Conservation (phyloP, 2,113 vertebrate species). For the Progne subis region DNA sequence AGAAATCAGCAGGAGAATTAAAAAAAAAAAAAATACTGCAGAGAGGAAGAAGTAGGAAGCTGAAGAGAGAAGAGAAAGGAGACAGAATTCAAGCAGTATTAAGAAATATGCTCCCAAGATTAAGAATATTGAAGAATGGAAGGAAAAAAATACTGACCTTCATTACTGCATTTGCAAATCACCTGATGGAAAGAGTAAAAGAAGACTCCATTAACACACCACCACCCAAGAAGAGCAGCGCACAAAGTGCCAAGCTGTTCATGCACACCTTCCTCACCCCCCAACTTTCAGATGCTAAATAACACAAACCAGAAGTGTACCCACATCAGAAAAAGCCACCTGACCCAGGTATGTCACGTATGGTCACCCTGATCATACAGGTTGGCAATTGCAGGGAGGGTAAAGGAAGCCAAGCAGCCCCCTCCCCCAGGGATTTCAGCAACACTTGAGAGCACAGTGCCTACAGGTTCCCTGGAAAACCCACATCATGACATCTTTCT, state of each 20-base stretch:
- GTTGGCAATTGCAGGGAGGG: background rate
- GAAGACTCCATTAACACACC: background rate
- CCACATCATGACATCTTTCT: accelerated
- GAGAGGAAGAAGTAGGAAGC: background rate
- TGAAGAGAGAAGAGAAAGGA: background rate
- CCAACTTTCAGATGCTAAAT: background rate
- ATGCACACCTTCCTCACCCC: background rate
- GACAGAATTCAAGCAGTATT: background rate
- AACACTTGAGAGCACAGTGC: accelerated
- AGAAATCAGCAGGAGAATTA: background rate
- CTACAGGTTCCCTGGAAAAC: background rate
- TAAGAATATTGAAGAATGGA: accelerated
- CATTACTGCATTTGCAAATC: slow-evolving; percentile 68
- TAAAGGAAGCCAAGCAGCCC: background rate
- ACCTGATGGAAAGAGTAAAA: slow-evolving; percentile 65
- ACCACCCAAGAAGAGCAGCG: background rate
- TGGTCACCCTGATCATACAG: background rate
- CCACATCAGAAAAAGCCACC: background rate
- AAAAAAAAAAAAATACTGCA: background rate
- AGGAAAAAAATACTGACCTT: slow-evolving; percentile 71
- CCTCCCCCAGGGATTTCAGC: background rate
- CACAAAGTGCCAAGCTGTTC: background rate
- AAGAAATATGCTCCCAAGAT: accelerated
- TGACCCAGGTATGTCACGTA: background rate
- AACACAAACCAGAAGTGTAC: background rate